Conservation (phyloP, 2,113 vertebrate species). For the Hiodon tergisus region DNA sequence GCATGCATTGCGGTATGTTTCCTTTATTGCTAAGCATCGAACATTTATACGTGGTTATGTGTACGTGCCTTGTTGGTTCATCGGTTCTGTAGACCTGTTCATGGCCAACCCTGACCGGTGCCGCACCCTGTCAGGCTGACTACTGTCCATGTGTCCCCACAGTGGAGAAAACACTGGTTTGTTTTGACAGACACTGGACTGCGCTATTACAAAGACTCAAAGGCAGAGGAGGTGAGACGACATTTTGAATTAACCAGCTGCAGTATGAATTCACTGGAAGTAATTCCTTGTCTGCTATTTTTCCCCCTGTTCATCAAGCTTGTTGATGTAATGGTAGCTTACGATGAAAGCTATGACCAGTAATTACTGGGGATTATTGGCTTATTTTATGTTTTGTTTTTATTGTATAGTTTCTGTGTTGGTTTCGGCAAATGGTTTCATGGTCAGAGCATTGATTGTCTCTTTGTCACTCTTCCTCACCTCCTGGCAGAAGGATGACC, state of each 20-base stretch:
- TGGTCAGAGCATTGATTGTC: neutral
- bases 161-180: conserved; percentile 98
- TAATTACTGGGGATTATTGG: too few relatives aligned
- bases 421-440: neutral
- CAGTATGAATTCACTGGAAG: neutral
- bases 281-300: neutral
- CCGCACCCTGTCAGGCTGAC: too few relatives aligned
- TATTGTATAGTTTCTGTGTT: neutral
- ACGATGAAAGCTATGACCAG: too few relatives aligned
- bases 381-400: too few relatives aligned
- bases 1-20: too few relatives aligned
- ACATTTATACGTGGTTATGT: too few relatives aligned
- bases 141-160: conserved; percentile 27
- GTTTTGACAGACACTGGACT: conserved; percentile 78
- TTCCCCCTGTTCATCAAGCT: neutral
- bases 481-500: conserved; percentile 71
- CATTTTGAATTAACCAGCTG: neutral
- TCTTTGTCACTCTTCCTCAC: conserved; percentile 18
- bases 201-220: conserved; percentile 84
- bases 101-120: too few relatives aligned
- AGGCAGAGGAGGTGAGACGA: conserved; percentile 84
- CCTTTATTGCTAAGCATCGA: too few relatives aligned
- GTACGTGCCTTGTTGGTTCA: too few relatives aligned
- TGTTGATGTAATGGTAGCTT: neutral
- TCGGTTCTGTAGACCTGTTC: too few relatives aligned